Base-by-base conservation (phyloP, 2,888 invertebrate species). In the Eremobia ochroleuca region DNA sequence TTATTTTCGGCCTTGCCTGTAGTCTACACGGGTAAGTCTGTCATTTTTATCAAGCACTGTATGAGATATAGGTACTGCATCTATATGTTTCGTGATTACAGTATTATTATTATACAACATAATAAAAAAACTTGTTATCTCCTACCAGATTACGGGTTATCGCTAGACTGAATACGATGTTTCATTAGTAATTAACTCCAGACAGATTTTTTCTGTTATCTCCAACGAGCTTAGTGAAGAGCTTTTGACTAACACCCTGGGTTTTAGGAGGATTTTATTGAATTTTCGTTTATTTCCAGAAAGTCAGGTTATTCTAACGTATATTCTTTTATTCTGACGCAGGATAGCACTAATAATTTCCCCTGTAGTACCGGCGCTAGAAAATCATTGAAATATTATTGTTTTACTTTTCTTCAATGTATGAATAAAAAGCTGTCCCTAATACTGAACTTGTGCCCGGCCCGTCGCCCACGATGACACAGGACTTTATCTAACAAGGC, bases 121-220 rank as follows among this genome's bases (percentile, higher is more conserved):
- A 74, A 59, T 83, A 74, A 67, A 72, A 74, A 65, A 65, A 61
- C 31, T 34, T 62, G 59, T 75, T 86, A 84, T 84, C 87, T 73
- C 28, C 18, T 49, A 37, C 52, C 72, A 86, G 72, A 86, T 83
- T 67, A 72, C 69, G 31, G 79, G 84, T 79, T 84, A 84, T 84
- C 83, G 49, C 62, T 52, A 73, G 59, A 58, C 75, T 61, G 84
- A 79, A 83, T 73, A 75, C 66, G 40, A 79, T 86, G 87, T 86
- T 72, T 75, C 66, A 70, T 69, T 61, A 75, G 62, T 70, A 83
- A 79, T 84, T 86, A 75, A 64, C 49, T 86, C 49, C 28, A n/a
- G 40, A 52, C 62, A 79, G 84, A 71, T 70, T 86, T 80, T 80
- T 66, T 43, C 49, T 66, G 66, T 86, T 86, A 74, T 86, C 87